Evolutionary conservation across 2,113 vertebrate genomes (phyloP), one percentile per base, ranked within the genome.

Genomic region (Myotis yumanensis): DNA sequence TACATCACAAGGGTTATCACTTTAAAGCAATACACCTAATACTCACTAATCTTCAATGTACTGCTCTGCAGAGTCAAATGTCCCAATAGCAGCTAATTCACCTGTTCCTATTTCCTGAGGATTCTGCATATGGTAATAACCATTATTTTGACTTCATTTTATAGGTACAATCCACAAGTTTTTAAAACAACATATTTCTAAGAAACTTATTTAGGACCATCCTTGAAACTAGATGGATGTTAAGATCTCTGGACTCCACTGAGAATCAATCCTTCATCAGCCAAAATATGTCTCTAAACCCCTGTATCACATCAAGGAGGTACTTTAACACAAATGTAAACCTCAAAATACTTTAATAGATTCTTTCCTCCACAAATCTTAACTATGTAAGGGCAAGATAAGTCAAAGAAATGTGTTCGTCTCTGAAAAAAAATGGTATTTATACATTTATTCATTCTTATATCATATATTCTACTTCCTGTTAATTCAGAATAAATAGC

Each of bases 1-100:
- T 5, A 94, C 77, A 92, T 95, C 93, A 97, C 68, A 94, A 93
- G 82, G 95, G 95, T 96, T 97, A 97, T 95, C 95, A 92, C 18
- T 95, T 84, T 92, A 88, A 93, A 96, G 68, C 73, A 96, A 96
- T 95, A 94, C 64, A 93, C 11, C 82, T 77, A 91, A 57, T 92
- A 92, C 35, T 79, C 72, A 85, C 43, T 37, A 54, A 92, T 89
- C 52, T 90, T 96, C 52, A 72, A 84, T 40, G 23, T 12, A 84
- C 43, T 57, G 32, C 52, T 94, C 82, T 81, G 40, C 12, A 54
- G 9, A 66, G 82, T 84, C 43, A 95, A 95, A 93, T 83, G 68
- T 79, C 48, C 64, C 48, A 94, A 69, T 37, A 96, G 79, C 72
- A 91, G 91, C 52, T 85, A 95, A 94, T 69, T 66, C 86, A 87